These are phyloP conservation scores for Camelus dromedarius DNA, from an alignment of 2,113 vertebrate genomes.

Conservation along the genomic window DNA sequence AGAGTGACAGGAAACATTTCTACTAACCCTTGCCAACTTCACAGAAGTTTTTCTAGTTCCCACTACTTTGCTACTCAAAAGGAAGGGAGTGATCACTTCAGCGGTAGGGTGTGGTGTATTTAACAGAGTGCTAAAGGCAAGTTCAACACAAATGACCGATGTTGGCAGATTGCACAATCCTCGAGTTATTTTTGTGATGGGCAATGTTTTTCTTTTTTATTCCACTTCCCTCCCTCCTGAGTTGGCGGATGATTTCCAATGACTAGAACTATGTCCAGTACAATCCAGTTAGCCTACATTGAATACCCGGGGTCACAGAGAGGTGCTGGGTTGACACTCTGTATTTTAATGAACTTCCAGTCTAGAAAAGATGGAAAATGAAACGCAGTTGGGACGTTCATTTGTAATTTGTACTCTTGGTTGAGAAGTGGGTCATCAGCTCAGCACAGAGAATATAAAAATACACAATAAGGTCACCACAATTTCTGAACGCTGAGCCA, in stretches of 20 bases:
- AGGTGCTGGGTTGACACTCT: background rate
- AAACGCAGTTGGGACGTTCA: background rate
- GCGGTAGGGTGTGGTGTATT: conserved; percentile 27
- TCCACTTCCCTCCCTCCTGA: conserved; percentile 4
- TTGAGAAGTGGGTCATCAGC: background rate
- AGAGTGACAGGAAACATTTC: conserved; percentile 57
- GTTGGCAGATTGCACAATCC: conserved; percentile 49
- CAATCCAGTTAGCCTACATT: background rate
- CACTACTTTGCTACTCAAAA: conserved; percentile 55
- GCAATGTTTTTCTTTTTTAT: conserved; percentile 61
- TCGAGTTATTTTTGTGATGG: conserved; percentile 62
- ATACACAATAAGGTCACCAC: background rate
- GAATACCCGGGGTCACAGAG: background rate
- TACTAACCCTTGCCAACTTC: background rate
- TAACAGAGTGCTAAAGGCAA: conserved; percentile 21
- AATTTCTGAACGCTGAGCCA: background rate
- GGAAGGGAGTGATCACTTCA: background rate
- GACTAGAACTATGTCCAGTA: background rate
- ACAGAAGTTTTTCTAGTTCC: conserved; percentile 52
- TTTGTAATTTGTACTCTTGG: background rate
- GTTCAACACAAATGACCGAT: conserved; percentile 35
- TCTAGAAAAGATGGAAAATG: background rate
- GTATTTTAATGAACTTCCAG: background rate
- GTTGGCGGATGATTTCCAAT: conserved; percentile 8
- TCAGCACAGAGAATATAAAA: conserved; percentile 1